Evolutionary conservation across 2,113 vertebrate species (phyloP).

Genomic region (Cheilinus undulatus): DNA sequence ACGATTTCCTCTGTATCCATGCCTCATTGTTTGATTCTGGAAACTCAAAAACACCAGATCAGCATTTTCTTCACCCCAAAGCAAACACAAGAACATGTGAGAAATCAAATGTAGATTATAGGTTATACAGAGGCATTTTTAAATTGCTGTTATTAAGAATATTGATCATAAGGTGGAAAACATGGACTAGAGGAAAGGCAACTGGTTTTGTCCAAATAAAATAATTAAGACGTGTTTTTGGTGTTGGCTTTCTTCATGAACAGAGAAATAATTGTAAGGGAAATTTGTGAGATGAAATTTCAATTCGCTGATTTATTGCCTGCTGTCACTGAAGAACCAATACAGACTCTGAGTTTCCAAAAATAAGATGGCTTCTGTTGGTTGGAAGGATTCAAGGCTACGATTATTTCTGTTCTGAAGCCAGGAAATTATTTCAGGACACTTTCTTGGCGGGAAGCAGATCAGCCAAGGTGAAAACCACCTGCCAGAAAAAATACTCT

Average conservation of each 20-base stretch:
- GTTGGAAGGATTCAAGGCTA: background rate
- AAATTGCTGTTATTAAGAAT: background rate
- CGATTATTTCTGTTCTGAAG: background rate
- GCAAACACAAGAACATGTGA: background rate
- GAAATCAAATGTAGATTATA: constrained; percentile 23
- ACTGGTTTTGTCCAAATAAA: background rate
- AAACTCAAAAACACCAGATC: constrained; percentile 39
- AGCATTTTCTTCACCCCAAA: constrained; percentile 35
- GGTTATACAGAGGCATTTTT: background rate
- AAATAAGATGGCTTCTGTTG: background rate
- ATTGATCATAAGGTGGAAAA: constrained; percentile 14
- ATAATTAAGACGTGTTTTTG: background rate
- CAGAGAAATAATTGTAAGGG: background rate
- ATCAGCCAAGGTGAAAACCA: background rate
- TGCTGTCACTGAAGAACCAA: constrained; percentile 1
- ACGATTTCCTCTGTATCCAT: too few relatives aligned
- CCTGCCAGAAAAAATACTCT: background rate
- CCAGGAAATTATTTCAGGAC: background rate
- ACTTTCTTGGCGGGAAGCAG: background rate
- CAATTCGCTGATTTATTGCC: background rate
- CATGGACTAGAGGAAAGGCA: background rate
- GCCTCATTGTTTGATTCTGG: background rate
- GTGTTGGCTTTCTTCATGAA: background rate
- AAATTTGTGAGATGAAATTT: background rate
- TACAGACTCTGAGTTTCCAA: background rate